Evolutionary conservation across 2,113 vertebrate genomes (phyloP), one percentile per base, ranked within the genome.

Genomic region (Petaurus breviceps): DNA sequence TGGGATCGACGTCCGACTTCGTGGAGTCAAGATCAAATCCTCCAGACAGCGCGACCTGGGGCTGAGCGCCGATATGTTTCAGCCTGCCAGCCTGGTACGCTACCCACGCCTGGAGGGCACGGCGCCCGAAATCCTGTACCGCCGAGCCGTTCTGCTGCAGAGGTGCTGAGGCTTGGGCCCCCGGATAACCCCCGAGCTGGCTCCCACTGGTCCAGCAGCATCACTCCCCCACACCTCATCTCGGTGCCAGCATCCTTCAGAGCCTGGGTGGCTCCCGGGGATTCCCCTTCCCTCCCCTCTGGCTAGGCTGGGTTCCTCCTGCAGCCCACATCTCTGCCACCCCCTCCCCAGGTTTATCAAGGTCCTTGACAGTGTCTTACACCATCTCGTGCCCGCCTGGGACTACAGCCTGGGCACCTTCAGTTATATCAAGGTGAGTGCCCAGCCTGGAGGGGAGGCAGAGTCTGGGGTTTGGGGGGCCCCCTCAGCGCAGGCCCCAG

Each of bases 21-120:
- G 99, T 90, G 99, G 99, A 46, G 98, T 99, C 96, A 99, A 99
- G 99, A 99, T 99, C 95, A 99, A 99, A 98, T 99, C 99, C 0
- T 99, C 99, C 0, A 99, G 99, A 91, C 99, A 99, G 97, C 98
- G 99, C 91, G 99, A 99, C 97, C 96, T 99, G 96, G 99, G 99
- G 53, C 98, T 99, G 94, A 99, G 99, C 6, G 99, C 99, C 1
- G 99, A 99, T 95, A 99, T 99, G 96, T 99, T 99, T 98, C 99
- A 99, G 98, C 99, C 99, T 2, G 98, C 99, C 77, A 99, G 99
- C 97, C 98, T 99, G n/a, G 99, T 99, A 94, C 99, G 99, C 53
- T 99, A 99, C 97, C 99, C 99, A 0, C 99, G 99, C 57, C 99
- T 99, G 12, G 99, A 99, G 98, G 99, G 99, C 95, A 99, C 99